A percentile compares a stretch with the other conserved stretches of the same genome.
Conservation (phyloP, 2,113 vertebrate species). For the Equus quagga region DNA sequence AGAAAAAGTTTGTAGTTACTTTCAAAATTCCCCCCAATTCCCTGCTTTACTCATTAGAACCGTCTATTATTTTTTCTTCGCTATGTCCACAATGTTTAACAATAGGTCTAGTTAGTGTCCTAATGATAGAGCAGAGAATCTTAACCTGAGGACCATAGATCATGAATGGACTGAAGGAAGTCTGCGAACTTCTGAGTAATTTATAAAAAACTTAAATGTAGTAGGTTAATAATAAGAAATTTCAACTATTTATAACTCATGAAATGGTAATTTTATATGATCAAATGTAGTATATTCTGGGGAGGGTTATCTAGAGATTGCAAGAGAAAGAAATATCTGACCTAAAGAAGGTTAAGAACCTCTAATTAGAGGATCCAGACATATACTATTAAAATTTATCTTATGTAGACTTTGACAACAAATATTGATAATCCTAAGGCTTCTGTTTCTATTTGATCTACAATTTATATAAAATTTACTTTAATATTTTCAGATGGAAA, state of each 20-base stretch:
- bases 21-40: background rate
- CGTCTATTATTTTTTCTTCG: background rate
- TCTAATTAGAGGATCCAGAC: background rate
- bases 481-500: constrained; percentile 40
- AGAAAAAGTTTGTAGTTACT: constrained; percentile 61
- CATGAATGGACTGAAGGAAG: background rate
- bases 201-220: constrained; percentile 31
- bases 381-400: constrained; percentile 39
- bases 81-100: background rate
- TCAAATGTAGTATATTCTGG: constrained; percentile 29
- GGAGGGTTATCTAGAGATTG: background rate
- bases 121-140: background rate
- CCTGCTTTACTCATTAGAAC: constrained; percentile 11
- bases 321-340: constrained; percentile 14
- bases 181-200: background rate
- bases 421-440: background rate
- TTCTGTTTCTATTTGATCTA: background rate
- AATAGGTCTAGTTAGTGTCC: background rate
- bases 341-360: constrained; percentile 20
- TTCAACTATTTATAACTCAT: constrained; percentile 34
- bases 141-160: background rate
- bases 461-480: constrained; percentile 45
- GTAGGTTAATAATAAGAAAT: constrained; percentile 41
- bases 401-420: background rate
- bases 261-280: constrained; percentile 52